Evolutionary conservation across 1,140 invertebrate genomes (phyloP).

Genomic region (Drosophila bifasciata): DNA sequence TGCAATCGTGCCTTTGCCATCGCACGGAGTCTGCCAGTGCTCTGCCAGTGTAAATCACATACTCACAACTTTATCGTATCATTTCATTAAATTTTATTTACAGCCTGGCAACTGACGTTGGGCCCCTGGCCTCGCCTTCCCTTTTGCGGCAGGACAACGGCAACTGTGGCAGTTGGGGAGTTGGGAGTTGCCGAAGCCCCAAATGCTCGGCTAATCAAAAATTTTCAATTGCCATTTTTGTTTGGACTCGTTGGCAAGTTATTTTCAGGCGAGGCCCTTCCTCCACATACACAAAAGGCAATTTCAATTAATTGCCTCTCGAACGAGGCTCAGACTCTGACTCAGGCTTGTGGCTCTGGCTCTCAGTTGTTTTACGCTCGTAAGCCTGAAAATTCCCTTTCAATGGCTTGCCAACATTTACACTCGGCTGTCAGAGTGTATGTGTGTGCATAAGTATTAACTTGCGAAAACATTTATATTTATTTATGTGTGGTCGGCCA

Average conservation of each 20-base stretch:
- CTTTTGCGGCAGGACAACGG: constrained; percentile 29
- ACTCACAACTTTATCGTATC: constrained; percentile 75
- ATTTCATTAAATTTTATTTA: constrained; percentile 83
- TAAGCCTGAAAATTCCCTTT: constrained; percentile 8
- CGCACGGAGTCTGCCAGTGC: constrained; percentile 23
- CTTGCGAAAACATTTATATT: constrained; percentile 17
- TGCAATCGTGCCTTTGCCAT: constrained; percentile 44
- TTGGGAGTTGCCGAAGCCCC: constrained; percentile 33
- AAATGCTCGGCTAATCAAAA: constrained; percentile 60
- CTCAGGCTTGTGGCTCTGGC: no score
- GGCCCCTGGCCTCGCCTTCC: constrained; percentile 3
- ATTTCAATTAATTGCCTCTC: constrained; percentile 68
- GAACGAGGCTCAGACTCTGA: neutral
- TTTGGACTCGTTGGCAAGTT: constrained; percentile 34
- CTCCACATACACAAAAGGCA: constrained; percentile 6
- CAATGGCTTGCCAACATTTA: constrained; percentile 11
- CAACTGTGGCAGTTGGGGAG: constrained; percentile 49
- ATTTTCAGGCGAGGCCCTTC: neutral
- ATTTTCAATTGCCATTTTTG: constrained; percentile 62
- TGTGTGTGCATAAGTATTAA: no score
- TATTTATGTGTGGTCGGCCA: constrained; percentile 16
- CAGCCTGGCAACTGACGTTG: constrained; percentile 59
- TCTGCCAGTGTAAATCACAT: constrained; percentile 73
- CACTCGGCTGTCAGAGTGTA: neutral
- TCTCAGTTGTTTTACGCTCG: neutral